These are phyloP conservation scores for Heterotilapia buettikoferi DNA, from an alignment of 2,113 vertebrate genomes.

Conservation along the genomic window DNA sequence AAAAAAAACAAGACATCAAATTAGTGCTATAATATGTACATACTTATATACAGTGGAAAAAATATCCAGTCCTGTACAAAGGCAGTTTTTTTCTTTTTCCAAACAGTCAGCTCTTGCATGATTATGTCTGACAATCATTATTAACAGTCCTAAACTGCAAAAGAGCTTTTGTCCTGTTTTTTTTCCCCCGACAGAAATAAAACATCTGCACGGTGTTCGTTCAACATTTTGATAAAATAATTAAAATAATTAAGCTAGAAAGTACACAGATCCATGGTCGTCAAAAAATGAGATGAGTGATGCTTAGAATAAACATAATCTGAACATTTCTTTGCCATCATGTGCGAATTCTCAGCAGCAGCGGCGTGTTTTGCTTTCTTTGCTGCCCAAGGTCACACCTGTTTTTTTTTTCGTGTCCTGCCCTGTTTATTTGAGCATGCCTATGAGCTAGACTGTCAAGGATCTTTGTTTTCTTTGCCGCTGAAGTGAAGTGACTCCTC, in stretches of 20 bases:
- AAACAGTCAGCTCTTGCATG: neutral
- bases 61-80: constrained; percentile 62
- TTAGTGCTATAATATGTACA: constrained; percentile 47
- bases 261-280: neutral
- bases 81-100: neutral
- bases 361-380: neutral
- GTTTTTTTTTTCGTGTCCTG: neutral
- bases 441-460: neutral
- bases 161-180: neutral
- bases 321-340: neutral
- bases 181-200: neutral
- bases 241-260: neutral
- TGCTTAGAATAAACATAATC: neutral
- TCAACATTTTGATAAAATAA: neutral
- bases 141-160: neutral
- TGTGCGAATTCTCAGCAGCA: neutral
- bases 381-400: neutral
- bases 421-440: neutral
- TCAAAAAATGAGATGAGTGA: neutral
- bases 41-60: constrained; percentile 43
- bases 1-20: neutral
- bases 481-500: neutral
- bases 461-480: constrained; percentile 14
- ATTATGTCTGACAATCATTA: neutral
- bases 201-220: neutral